Evolutionary conservation across 1,140 invertebrate species (phyloP).

Genomic region (Metaphire vulgaris): DNA sequence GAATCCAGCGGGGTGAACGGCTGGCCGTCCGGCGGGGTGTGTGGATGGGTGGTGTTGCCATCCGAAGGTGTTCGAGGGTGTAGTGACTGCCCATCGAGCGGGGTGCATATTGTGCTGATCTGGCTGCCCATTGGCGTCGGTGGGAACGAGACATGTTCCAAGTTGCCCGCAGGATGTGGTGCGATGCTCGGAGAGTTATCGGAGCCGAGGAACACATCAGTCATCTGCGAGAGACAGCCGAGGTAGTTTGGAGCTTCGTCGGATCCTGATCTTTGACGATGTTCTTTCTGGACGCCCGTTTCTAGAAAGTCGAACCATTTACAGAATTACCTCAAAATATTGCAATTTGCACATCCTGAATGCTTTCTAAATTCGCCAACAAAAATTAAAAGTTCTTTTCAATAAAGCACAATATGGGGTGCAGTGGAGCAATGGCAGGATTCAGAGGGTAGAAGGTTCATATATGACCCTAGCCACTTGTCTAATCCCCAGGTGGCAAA

Average conservation of each 20-base stretch:
- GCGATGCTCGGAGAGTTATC: not conserved
- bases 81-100: conserved; percentile 18
- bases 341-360: no score
- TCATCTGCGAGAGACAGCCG: conserved; percentile 21
- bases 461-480: no score
- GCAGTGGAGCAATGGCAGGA: no score
- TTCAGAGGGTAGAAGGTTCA: no score
- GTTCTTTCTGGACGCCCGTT: not conserved
- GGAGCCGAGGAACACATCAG: conserved; percentile 1
- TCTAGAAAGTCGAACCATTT: no score
- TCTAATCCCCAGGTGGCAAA: no score
- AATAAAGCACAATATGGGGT: no score
- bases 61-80: conserved; percentile 20
- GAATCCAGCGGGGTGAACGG: not conserved
- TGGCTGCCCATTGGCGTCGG: conserved; percentile 16
- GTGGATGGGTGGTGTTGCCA: not conserved
- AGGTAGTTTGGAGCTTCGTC: conserved; percentile 5
- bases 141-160: conserved; percentile 16
- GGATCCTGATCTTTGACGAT: not conserved
- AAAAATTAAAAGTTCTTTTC: no score
- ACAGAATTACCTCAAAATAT: no score
- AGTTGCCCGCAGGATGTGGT: not conserved
- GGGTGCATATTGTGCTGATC: conserved; percentile 22
- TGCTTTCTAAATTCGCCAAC: no score
- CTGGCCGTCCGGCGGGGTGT: conserved; percentile 16